phyloP scores from a whole-genome alignment of 2,113 vertebrate genomes.

The Fregata magnificens region DNA sequence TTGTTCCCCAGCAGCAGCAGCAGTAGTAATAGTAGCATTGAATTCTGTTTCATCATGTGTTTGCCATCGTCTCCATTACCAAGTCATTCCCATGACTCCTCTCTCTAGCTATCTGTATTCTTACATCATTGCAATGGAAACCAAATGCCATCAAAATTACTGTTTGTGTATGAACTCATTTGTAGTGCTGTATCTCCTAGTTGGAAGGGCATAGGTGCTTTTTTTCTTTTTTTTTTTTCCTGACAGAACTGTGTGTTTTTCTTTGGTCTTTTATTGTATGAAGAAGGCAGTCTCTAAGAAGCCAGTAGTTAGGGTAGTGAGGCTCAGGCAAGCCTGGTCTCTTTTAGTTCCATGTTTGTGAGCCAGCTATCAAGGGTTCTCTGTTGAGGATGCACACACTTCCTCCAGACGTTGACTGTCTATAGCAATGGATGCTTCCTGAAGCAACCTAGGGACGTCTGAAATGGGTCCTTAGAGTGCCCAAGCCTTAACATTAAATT shows the following conservation, averaged over 20 bases:
- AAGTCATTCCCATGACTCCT: not conserved
- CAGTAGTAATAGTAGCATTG: not conserved
- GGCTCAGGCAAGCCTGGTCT: not conserved
- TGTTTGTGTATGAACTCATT: not conserved
- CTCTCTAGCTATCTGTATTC: not conserved
- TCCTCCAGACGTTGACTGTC: not conserved
- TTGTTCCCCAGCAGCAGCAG: not conserved
- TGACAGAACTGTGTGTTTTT: not conserved
- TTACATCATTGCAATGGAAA: not conserved
- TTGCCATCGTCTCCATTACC: not conserved
- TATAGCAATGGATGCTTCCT: not conserved
- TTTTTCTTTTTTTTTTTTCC: no score
- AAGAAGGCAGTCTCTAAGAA: not conserved
- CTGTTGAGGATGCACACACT: not conserved
- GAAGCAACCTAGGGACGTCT: not conserved
- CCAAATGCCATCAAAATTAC: not conserved
- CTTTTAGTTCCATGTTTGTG: not conserved
- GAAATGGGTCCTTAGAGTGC: not conserved
- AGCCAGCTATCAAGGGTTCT: not conserved
- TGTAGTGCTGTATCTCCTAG: not conserved
- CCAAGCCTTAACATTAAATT: not conserved
- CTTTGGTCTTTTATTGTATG: not conserved
- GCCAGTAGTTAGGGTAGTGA: not conserved
- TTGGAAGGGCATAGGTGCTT: not conserved
- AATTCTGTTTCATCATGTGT: not conserved